A percentile compares a stretch with the other conserved stretches of the same genome.
Conservation (phyloP, 1,140 invertebrate genomes). For the Ceratosolen fusciceps region DNA sequence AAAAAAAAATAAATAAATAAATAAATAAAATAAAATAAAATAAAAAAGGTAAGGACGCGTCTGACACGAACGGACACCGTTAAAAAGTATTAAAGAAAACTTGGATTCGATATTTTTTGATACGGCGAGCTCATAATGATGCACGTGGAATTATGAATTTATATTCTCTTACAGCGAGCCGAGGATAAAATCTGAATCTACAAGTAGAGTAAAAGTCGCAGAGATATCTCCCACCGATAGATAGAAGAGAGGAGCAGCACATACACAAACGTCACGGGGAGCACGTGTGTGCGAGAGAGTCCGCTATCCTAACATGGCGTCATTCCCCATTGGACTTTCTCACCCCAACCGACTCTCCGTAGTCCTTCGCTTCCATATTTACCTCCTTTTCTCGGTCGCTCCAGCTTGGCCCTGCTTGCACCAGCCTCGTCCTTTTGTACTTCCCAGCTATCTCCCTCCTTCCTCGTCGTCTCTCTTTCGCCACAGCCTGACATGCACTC, state of each 20-base stretch:
- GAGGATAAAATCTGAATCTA: background rate
- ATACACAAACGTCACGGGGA: background rate
- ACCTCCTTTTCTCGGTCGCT: constrained; percentile 18
- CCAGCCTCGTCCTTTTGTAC: constrained; percentile 20
- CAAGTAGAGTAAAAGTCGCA: background rate
- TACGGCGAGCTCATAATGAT: too few species aligned
- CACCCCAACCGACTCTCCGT: background rate
- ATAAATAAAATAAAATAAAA: too few species aligned
- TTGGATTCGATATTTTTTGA: too few species aligned
- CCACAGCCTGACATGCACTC: constrained; percentile 18
- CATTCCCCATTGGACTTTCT: background rate
- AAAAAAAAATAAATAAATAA: too few species aligned
- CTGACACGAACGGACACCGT: too few species aligned
- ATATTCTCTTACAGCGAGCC: background rate
- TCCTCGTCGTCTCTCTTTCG: constrained; percentile 9
- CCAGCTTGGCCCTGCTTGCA: background rate
- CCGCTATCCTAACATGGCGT: constrained; percentile 3
- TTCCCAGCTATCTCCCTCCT: constrained; percentile 26
- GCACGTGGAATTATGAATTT: background rate
- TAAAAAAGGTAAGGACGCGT: too few species aligned
- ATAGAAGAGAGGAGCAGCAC: background rate
- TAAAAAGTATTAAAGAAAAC: too few species aligned
- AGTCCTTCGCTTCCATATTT: constrained; percentile 18
- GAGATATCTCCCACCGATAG: background rate
- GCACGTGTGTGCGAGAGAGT: background rate